Evolutionary conservation across 2,797 vertebrate species (phyloP), one percentile per base, ranked within the genome.

Genomic region (Sebastes itinus): DNA sequence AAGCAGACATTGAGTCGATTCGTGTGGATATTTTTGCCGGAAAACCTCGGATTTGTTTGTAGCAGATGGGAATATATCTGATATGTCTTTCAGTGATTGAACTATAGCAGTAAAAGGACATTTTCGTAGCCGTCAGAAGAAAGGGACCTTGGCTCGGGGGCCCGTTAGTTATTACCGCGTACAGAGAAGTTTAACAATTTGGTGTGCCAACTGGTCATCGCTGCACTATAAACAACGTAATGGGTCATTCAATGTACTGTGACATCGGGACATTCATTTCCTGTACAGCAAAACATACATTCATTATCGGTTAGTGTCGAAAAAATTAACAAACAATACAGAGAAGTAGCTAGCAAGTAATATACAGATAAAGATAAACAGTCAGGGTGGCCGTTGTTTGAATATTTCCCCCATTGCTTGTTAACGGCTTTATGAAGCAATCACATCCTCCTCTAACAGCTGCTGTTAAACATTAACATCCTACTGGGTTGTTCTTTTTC

Each of bases 211-310:
- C 75, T 81, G 88, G 88, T 88, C 83, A 22, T 82, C 76, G 87
- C 90, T 80, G 86, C 87, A 75, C 79, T 46, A 59, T 63, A 74
- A 88, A 86, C 88, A 73, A 84, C 38, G 28, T 65, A n/a, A 84
- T 54, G 86, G 80, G 86, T 91, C 91, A 91, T 92, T 94, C 91
- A 92, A 91, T 93, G 92, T 82, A 93, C 92, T 88, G 88, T 75
- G 87, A 93, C 90, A 89, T 90, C 79, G 86, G 89, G 89, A 95
- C 93, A 95, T 94, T 95, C 94, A 93, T 93, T 93, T 94, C 92
- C 94, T 95, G 94, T 95, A 95, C 93, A 95, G 93, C 94, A 95
- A 95, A 95, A 93, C 95, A 95, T 96, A 96, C 95, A 96, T 96
- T 96, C 96, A 95, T 92, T 95, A 96, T 96, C 95, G 95, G 95